These are phyloP conservation scores for Cydia fagiglandana DNA, from an alignment of 1,140 invertebrate genomes.

Conservation along the genomic window DNA sequence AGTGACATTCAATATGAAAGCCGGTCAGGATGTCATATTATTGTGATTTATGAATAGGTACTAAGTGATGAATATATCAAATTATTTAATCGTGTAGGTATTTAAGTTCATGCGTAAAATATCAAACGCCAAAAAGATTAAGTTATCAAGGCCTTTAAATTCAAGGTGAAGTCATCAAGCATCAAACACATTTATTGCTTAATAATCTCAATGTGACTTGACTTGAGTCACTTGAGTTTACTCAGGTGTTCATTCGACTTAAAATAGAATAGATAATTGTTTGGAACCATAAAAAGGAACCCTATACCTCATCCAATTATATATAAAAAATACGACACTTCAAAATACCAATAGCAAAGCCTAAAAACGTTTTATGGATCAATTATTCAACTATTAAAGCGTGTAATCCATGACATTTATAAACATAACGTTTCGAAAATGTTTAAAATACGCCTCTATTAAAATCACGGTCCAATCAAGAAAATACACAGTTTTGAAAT, in stretches of 20 bases:
- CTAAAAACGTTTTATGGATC: slow-evolving; percentile 34
- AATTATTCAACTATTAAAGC: slow-evolving; percentile 46
- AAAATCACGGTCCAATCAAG: slow-evolving; percentile 51
- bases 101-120: too few species aligned
- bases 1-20: too few species aligned
- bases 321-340: slow-evolving; percentile 10
- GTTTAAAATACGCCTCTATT: slow-evolving; percentile 49
- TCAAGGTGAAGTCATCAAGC: background rate
- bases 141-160: background rate
- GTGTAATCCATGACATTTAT: slow-evolving; percentile 58
- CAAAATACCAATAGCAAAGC: slow-evolving; percentile 18
- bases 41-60: too few species aligned
- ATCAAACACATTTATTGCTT: background rate
- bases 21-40: too few species aligned
- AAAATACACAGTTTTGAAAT: slow-evolving; percentile 51
- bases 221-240: background rate
- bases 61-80: background rate
- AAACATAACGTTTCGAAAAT: slow-evolving; percentile 48
- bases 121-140: background rate
- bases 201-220: background rate
- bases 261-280: background rate
- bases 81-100: too few species aligned
- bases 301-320: background rate
- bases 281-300: background rate
- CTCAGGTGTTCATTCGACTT: background rate